Percentiles rank a stretch among this genome's conserved stretches.
These are phyloP conservation scores for Ciconia boyciana DNA, from an alignment of 2,113 vertebrate species.

Conservation along the genomic window DNA sequence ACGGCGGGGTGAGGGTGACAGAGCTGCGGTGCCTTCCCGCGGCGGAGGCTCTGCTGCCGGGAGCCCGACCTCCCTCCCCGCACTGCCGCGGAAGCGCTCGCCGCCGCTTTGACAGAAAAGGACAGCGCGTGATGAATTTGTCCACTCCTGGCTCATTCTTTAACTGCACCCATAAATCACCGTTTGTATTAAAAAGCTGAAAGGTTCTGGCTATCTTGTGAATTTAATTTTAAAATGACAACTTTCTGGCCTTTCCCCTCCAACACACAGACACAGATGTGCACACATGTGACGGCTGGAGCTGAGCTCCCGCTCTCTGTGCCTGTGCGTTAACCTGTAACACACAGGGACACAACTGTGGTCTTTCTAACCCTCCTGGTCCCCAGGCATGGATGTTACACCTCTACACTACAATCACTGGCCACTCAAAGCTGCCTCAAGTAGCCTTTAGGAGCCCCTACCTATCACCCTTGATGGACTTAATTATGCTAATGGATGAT, in stretches of 20 bases:
- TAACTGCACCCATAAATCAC: conserved; percentile 37
- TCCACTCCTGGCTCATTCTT: not conserved
- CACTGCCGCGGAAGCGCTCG: rapidly evolving
- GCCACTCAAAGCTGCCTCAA: not conserved
- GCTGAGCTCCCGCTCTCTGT: not conserved
- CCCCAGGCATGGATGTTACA: not conserved
- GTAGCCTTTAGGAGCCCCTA: not conserved
- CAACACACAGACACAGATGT: rapidly evolving
- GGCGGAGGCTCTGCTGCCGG: rapidly evolving
- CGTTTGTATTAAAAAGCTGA: conserved; percentile 5
- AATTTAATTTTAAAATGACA: conserved; percentile 9
- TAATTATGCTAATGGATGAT: rapidly evolving
- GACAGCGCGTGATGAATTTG: not conserved
- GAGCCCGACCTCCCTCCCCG: rapidly evolving
- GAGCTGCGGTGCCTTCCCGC: not conserved
- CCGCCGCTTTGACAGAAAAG: not conserved
- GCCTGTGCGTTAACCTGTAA: not conserved
- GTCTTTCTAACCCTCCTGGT: not conserved
- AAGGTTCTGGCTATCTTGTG: not conserved
- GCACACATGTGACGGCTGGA: rapidly evolving
- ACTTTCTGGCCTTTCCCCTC: not conserved
- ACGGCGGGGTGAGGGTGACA: rapidly evolving
- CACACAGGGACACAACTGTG: not conserved
- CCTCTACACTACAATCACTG: rapidly evolving
- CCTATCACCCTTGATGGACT: not conserved